phyloP scores from a whole-genome alignment of 2,888 invertebrate species.

The Deilephila elpenor region DNA sequence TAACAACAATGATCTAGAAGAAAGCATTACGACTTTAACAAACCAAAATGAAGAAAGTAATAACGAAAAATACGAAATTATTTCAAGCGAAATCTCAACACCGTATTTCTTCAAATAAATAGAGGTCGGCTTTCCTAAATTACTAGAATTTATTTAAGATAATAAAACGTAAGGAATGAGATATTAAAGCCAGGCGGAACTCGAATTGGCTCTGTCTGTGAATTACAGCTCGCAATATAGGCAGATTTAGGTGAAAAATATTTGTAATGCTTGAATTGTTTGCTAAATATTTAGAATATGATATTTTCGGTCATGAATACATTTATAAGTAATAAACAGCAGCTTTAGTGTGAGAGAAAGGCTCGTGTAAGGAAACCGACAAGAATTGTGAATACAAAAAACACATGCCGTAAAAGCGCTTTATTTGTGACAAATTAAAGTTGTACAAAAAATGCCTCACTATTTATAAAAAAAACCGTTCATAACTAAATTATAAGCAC shows the following conservation, averaged over 20 bases:
- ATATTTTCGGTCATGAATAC: not conserved
- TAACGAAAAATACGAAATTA: slow-evolving; percentile 15
- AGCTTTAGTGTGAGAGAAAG: not conserved
- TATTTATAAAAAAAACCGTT: not conserved
- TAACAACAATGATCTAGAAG: not conserved
- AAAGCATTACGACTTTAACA: not conserved
- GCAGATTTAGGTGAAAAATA: not conserved
- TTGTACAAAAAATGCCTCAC: not conserved
- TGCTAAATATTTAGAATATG: not conserved
- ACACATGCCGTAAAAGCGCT: not conserved
- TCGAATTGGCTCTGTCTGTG: not conserved
- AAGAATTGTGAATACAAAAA: slow-evolving; percentile 12
- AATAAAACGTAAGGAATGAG: slow-evolving; percentile 7
- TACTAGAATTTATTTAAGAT: slow-evolving; percentile 10
- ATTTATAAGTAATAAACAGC: not conserved
- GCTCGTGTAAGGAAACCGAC: slow-evolving; percentile 3
- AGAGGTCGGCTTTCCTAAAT: not conserved
- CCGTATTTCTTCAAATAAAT: not conserved
- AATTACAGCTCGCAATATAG: not conserved
- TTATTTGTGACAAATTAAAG: slow-evolving; percentile 10
- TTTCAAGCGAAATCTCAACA: not conserved
- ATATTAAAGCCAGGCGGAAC: slow-evolving; percentile 16
- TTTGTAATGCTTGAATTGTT: not conserved
- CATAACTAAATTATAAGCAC: not conserved
- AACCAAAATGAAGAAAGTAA: not conserved